These are phyloP conservation scores for Neosalanx taihuensis DNA, from an alignment of 2,797 vertebrate genomes.

Conservation along the genomic window DNA sequence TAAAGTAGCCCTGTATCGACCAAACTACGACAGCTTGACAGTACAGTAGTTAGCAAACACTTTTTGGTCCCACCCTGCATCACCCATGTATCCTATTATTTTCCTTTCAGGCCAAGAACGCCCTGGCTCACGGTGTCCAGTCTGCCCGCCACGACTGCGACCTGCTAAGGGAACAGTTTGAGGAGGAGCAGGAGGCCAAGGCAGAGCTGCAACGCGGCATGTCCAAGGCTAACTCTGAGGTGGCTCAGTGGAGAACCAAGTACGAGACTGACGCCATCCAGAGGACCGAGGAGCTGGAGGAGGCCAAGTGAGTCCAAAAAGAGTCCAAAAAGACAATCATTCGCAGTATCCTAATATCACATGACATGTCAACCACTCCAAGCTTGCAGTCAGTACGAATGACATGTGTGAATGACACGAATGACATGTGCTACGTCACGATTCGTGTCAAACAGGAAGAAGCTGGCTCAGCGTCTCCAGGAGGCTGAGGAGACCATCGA, in stretches of 20 bases:
- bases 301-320: slow-evolving; percentile 66
- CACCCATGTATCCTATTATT: no score
- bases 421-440: neutral
- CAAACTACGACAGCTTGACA: no score
- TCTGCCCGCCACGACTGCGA: slow-evolving; percentile 73
- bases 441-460: no score
- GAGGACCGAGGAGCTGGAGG: slow-evolving; percentile 73
- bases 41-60: neutral
- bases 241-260: slow-evolving; percentile 74
- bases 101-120: slow-evolving; percentile 63
- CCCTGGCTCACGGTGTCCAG: slow-evolving; percentile 71
- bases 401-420: neutral
- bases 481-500: no score
- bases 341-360: no score
- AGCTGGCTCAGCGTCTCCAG: no score
- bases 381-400: neutral
- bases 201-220: slow-evolving; percentile 61
- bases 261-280: slow-evolving; percentile 71
- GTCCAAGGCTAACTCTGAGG: slow-evolving; percentile 72
- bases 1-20: no score
- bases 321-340: no score
- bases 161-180: slow-evolving; percentile 71
- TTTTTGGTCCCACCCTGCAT: no score
- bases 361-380: neutral
- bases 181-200: slow-evolving; percentile 73